Evolutionary conservation across 2,888 invertebrate species (phyloP).

Genomic region (Drosophila hamatofila): DNA sequence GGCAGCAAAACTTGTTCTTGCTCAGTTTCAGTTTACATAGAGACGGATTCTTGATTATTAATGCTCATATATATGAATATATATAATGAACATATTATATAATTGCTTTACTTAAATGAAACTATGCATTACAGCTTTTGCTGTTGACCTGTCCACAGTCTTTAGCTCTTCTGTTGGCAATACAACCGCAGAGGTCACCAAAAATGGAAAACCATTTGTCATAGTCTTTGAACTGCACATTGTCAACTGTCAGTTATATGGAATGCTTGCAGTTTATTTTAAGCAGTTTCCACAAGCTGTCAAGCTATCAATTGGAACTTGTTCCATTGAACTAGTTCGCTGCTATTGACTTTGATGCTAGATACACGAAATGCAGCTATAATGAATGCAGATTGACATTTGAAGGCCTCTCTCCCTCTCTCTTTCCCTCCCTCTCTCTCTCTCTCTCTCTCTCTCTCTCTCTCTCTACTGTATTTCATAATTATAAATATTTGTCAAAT

Average conservation of each 20-base stretch:
- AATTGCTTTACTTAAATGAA: neutral
- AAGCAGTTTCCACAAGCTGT: neutral
- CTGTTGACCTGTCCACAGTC: too few species aligned
- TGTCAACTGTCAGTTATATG: too few species aligned
- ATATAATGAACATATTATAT: neutral
- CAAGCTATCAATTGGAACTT: neutral
- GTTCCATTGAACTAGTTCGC: neutral
- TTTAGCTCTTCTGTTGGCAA: neutral
- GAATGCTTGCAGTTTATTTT: constrained; percentile 1
- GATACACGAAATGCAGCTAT: neutral
- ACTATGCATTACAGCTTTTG: too few species aligned
- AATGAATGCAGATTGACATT: neutral
- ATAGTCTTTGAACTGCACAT: neutral
- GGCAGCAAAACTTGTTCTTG: neutral
- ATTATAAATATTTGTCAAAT: constrained; percentile 33
- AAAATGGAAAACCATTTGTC: neutral
- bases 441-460: neutral
- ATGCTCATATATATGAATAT: neutral
- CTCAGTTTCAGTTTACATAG: too few species aligned
- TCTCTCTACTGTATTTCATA: constrained; percentile 19
- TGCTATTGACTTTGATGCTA: neutral
- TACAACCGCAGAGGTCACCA: too few species aligned
- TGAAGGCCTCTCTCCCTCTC: neutral
- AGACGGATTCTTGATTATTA: neutral
- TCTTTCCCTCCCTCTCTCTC: neutral